Evolutionary conservation across 2,888 invertebrate genomes (phyloP).

Genomic region (Drosophila pseudotakahashii): DNA sequence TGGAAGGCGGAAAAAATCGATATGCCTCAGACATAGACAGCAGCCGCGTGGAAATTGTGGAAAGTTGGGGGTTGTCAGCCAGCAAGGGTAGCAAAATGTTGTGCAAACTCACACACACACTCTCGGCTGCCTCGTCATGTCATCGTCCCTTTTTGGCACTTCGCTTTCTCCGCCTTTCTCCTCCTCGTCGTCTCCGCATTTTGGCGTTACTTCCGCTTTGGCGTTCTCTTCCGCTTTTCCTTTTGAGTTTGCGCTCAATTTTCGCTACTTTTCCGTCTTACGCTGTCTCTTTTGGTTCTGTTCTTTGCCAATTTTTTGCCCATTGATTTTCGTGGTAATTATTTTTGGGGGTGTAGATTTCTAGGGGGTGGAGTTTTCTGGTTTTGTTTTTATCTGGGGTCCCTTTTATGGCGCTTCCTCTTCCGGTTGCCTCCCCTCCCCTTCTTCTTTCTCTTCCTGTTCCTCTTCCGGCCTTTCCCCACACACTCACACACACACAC

Average conservation of each 20-base stretch:
- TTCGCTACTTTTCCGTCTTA: constrained; percentile 75
- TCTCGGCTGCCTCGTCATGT: constrained; percentile 30
- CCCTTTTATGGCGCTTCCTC: constrained; percentile 46
- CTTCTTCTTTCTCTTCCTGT: constrained; percentile 13
- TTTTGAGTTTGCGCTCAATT: constrained; percentile 76
- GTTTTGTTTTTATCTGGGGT: constrained; percentile 50
- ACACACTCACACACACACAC: constrained; percentile 58
- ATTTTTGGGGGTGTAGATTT: constrained; percentile 9
- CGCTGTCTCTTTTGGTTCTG: constrained; percentile 62
- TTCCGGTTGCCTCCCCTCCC: constrained; percentile 44
- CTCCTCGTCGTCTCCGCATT: constrained; percentile 47
- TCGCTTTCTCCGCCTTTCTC: constrained; percentile 45
- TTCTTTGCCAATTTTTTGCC: constrained; percentile 34
- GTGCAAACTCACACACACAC: constrained; percentile 54
- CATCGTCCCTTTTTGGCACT: constrained; percentile 62
- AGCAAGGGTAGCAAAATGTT: constrained; percentile 79
- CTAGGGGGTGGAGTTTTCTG: constrained; percentile 20
- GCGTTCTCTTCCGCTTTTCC: constrained; percentile 47
- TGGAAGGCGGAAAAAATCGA: constrained; percentile 69
- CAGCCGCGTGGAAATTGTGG: constrained; percentile 50
- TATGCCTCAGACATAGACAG: constrained; percentile 78
- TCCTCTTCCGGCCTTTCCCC: constrained; percentile 41
- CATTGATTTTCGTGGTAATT: constrained; percentile 31
- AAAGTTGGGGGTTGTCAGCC: constrained; percentile 38
- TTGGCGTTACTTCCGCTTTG: constrained; percentile 53